Conservation (phyloP, 1,140 invertebrate species). For the Zaprionus gabonicus region DNA sequence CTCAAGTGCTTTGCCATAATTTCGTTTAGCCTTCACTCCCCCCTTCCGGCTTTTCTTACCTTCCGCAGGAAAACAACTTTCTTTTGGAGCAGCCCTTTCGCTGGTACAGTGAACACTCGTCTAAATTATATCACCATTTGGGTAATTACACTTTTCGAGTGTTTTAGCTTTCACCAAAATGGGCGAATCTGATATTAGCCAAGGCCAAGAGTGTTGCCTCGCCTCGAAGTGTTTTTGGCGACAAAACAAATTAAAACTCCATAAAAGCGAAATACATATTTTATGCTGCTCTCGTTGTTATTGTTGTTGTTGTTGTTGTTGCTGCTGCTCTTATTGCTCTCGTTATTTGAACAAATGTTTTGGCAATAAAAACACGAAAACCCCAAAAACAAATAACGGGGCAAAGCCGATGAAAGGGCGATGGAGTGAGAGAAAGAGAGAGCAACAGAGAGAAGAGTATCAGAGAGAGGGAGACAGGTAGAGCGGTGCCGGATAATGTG, state of each 20-base stretch:
- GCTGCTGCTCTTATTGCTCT: conserved; percentile 49
- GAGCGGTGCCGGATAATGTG: conserved; percentile 11
- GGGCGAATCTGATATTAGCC: conserved; percentile 64
- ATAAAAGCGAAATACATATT: conserved; percentile 78
- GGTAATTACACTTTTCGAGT: conserved; percentile 81
- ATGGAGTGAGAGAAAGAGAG: background rate
- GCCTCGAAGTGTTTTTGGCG: conserved; percentile 63
- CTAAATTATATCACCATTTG: conserved; percentile 81
- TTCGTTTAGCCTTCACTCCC: background rate
- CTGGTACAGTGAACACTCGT: conserved; percentile 25
- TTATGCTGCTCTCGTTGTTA: conserved; percentile 59
- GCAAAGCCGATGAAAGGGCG: conserved; percentile 11
- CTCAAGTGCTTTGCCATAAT: conserved; percentile 17
- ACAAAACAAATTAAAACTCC: conserved; percentile 83
- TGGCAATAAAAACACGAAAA: conserved; percentile 67
- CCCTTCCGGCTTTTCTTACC: background rate
- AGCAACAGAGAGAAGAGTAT: background rate
- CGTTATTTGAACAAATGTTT: conserved; percentile 79
- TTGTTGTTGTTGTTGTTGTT: conserved; percentile 51
- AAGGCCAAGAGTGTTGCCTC: conserved; percentile 29
- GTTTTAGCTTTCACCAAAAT: conserved; percentile 63
- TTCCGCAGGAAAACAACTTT: conserved; percentile 23
- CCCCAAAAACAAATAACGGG: conserved; percentile 45
- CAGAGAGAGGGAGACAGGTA: background rate
- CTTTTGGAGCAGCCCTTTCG: conserved; percentile 49